Base-by-base conservation (phyloP, 2,797 vertebrate genomes). In the Linurgus olivaceus region DNA sequence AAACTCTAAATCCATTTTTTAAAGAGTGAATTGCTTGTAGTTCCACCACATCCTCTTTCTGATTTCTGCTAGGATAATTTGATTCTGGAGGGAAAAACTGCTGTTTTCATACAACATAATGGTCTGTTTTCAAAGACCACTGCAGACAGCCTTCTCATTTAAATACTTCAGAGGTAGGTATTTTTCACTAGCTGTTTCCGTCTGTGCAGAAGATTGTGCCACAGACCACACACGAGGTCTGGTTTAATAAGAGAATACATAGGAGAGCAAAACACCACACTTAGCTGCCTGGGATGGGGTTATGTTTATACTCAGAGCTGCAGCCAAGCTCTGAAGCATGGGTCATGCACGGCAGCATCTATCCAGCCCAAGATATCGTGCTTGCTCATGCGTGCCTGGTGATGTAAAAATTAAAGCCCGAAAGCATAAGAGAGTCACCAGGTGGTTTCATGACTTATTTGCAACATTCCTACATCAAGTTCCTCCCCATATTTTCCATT, bases 321-420 rank as follows among this genome's bases (percentile, higher is more conserved):
- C 35, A 85, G 80, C 24, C 3, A 6, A 66, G 59, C 48, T 82
- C 88, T 87, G 71, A 81, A 84, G 68, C 61, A 72, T 8, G 1
- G 3, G 40, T 57, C 51, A 45, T 1, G 9, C 19, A 10, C 0
- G 0, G 54, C 44, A 85, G 58, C 24, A 7, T 26, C 70, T 44
- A 50, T 42, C 21, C 48, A 93, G 73, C 45, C 67, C 44, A 47
- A 84, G 93, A 67, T 11, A 11, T 11, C 6, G 0, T 26, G 33
- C 48, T 66, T 2, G 2, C 18, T 86, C 59, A 33, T 29, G 72
- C 78, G 73, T 90, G 42, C 23, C 73, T 81, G 59, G 73, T 17
- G 23, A 72, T 17, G 17, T 26, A 65, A 73, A 86, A 92, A 90
- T 73, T 38, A 86, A 78, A 91, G 85, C 14, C 57, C 61, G 50